Conservation (phyloP, 2,888 invertebrate genomes). For the Erannis defoliaria region DNA sequence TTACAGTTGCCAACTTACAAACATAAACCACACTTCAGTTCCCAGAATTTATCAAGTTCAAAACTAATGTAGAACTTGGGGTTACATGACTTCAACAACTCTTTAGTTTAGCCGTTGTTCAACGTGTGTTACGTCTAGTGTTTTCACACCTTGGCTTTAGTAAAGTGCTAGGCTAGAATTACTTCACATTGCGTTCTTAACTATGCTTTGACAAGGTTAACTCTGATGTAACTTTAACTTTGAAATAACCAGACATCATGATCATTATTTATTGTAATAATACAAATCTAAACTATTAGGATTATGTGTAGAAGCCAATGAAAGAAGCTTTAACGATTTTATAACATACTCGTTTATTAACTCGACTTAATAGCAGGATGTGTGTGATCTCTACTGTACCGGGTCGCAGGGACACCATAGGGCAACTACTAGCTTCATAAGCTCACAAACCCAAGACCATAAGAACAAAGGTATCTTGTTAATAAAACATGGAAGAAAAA, state of each 20-base stretch:
- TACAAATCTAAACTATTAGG: too few species aligned
- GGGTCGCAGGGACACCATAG: too few species aligned
- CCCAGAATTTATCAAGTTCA: constrained; percentile 18
- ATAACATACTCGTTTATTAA: too few species aligned
- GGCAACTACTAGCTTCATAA: too few species aligned
- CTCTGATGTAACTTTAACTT: background rate
- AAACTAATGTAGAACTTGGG: constrained; percentile 17
- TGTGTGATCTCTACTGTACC: too few species aligned
- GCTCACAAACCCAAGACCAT: too few species aligned
- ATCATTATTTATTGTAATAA: too few species aligned
- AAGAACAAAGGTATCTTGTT: too few species aligned
- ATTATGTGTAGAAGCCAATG: too few species aligned
- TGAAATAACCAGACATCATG: background rate
- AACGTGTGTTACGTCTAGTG: background rate
- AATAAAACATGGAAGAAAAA: too few species aligned
- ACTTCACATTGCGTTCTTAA: background rate
- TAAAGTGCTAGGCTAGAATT: background rate
- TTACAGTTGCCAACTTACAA: constrained; percentile 5
- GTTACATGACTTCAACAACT: constrained; percentile 14
- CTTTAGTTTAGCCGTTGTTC: background rate
- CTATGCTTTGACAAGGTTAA: background rate
- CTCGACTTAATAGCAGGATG: too few species aligned
- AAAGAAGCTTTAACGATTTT: too few species aligned
- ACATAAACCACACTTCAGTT: constrained; percentile 11
- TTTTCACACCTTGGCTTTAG: constrained; percentile 8